Percentiles rank a stretch among this genome's conserved stretches.
These are phyloP conservation scores for Varanus komodoensis DNA, from an alignment of 2,113 vertebrate species.

Conservation along the genomic window DNA sequence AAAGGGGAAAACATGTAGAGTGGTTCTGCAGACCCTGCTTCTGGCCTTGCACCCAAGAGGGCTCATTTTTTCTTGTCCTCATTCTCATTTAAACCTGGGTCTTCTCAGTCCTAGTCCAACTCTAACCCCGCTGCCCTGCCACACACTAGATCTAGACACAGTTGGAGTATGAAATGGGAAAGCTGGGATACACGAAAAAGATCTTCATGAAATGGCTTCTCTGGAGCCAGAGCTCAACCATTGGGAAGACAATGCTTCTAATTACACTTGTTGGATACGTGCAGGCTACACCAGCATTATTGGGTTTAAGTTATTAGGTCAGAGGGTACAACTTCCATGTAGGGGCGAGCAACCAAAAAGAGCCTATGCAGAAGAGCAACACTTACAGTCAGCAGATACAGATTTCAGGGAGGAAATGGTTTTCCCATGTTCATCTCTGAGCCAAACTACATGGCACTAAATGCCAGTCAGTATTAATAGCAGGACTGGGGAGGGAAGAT, in stretches of 20 bases:
- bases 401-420: no score
- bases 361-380: no score
- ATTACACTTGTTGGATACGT: not conserved
- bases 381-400: no score
- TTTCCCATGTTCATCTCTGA: not conserved
- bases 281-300: not conserved
- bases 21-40: not conserved
- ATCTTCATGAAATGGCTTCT: not conserved
- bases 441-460: not conserved
- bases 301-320: not conserved
- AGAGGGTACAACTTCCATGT: not conserved
- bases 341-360: not conserved
- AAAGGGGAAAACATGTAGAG: not conserved
- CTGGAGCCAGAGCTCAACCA: not conserved
- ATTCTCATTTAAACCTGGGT: not conserved
- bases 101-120: not conserved
- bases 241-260: no score
- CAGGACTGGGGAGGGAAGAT: not conserved
- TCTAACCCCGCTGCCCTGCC: no score
- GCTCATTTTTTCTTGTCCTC: no score
- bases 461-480: not conserved
- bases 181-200: not conserved
- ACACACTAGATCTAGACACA: not conserved
- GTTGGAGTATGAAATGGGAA: not conserved
- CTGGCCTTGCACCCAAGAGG: not conserved